Base-by-base conservation (phyloP, 2,797 vertebrate genomes). In the Sebastes oblongus region DNA sequence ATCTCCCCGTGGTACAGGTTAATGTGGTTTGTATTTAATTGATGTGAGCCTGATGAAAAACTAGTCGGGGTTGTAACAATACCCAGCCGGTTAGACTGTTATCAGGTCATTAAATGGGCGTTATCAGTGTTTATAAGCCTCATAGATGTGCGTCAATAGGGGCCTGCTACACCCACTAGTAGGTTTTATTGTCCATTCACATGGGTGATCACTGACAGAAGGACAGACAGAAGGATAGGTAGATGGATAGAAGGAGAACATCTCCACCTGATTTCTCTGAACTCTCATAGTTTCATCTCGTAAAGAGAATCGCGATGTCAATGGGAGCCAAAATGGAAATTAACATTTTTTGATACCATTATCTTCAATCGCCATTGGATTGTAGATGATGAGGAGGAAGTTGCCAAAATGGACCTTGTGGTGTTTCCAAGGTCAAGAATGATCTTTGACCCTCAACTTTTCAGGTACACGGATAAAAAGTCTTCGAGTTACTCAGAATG, bases 11-110 rank as follows among this genome's bases (percentile, higher is more conserved):
- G 72, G 22, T 80, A 18, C 73, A 78, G 68, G 73, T 84, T 87
- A 73, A 85, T 90, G 60, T n/a, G 32, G 27, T 71, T 78, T 80
- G 46, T 6, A 12, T 75, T 36, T 71, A 56, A 87, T 65, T 80
- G 65, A 78, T 77, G 60, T 59, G 5, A 20, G 32, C 32, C 12
- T 42, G 16, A 76, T 78, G 65, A 62, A 73, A 78, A 65, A 62
- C 7, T 8, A 65, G 13, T 6, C 10, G 22, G 59, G n/a, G 54
- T 54, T 22, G 22, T 56, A 66, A 56, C 14, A 7, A 59, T 18
- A 60, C 34, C 42, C 16, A 46, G 42, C 42, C 18, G 46, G 46
- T 50, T 20, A 50, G 18, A 20, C 46, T 50, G 18, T 50, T 50
- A 50, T 50, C 18, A 50, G 18, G 46, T 50, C 46, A 50, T 50